phyloP scores from a whole-genome alignment of 2,113 vertebrate species.

The Engraulis encrasicolus region DNA sequence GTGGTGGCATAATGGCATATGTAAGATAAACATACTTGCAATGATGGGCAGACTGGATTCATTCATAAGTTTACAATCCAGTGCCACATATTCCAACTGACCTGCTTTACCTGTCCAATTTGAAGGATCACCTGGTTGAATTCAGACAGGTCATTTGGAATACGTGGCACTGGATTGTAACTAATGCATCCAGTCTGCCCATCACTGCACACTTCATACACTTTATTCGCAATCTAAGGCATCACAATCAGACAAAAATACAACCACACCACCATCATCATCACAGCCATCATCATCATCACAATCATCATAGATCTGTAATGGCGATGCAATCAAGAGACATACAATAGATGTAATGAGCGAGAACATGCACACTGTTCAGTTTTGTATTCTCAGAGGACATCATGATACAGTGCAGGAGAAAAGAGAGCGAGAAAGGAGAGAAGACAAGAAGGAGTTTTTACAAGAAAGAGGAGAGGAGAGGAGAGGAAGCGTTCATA shows the following conservation, averaged over 20 bases:
- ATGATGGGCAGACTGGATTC: no score
- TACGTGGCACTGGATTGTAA: no score
- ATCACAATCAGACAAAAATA: background rate
- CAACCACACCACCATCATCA: background rate
- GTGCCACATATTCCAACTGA: no score
- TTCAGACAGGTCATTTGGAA: no score
- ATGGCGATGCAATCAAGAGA: background rate
- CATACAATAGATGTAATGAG: background rate
- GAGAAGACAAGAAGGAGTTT: conserved; percentile 33
- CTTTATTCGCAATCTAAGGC: background rate
- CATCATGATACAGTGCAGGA: conserved; percentile 23
- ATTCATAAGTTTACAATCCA: no score
- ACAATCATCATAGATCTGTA: background rate
- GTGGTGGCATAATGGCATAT: no score
- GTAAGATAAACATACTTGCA: no score
- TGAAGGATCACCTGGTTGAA: no score
- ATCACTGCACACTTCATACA: no score
- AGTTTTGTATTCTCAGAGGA: background rate
- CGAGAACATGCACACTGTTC: conserved; percentile 4
- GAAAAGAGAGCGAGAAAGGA: conserved; percentile 52
- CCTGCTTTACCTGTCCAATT: no score
- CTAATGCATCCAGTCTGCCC: no score
- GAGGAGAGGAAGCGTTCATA: no score
- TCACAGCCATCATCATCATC: background rate
- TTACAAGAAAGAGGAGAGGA: conserved; percentile 56